Evolutionary conservation across 2,113 vertebrate genomes (phyloP).

Genomic region (Ailurus styani): DNA sequence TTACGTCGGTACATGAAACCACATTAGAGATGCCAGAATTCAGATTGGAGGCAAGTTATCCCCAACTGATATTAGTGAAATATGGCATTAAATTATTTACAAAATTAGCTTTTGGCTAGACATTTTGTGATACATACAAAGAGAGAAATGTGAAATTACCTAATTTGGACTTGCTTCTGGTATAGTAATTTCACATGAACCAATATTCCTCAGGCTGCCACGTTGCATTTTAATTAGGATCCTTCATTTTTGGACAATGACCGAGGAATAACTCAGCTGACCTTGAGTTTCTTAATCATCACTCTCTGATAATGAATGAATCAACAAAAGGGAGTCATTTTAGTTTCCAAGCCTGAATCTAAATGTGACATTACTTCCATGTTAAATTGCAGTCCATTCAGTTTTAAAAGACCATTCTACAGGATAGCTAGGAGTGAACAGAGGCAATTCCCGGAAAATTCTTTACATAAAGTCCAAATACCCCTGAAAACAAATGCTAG

Average conservation of each 20-base stretch:
- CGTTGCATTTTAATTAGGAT: slow-evolving; percentile 18
- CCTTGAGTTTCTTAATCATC: slow-evolving; percentile 25
- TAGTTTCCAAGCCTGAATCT: neutral
- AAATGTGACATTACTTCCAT: neutral
- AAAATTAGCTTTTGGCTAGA: neutral
- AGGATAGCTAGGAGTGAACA: neutral
- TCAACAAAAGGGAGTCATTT: neutral
- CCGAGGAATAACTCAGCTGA: neutral
- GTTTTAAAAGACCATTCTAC: slow-evolving; percentile 10
- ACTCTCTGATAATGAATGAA: neutral
- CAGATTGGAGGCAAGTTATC: neutral
- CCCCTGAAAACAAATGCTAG: slow-evolving; percentile 18
- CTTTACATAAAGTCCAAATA: neutral
- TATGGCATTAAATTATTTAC: neutral
- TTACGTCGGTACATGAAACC: neutral
- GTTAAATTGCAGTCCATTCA: neutral
- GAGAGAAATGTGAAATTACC: neutral
- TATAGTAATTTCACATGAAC: neutral
- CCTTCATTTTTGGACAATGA: slow-evolving; percentile 33
- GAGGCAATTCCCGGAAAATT: neutral
- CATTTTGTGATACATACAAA: neutral
- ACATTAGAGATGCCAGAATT: neutral
- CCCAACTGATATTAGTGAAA: neutral
- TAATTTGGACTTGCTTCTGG: neutral
- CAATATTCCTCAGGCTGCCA: neutral